Conservation (phyloP, 2,888 invertebrate genomes). For the Vannuccia rotundouncinata region DNA sequence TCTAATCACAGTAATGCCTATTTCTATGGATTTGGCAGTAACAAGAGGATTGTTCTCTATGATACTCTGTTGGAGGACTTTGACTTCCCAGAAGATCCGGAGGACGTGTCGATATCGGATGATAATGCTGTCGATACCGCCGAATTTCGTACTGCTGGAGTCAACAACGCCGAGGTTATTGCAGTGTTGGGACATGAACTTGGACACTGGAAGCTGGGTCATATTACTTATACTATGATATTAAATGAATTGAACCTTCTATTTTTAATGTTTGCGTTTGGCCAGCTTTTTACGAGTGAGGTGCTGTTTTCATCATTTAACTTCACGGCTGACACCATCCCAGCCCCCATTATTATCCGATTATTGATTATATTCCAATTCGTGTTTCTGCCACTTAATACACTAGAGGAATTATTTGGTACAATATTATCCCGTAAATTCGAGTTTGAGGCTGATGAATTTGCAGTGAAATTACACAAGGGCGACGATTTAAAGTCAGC, state of each 20-base stretch:
- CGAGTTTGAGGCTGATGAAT: constrained; percentile 89
- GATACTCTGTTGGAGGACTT: constrained; percentile 83
- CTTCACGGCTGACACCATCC: constrained; percentile 68
- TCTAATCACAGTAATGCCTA: constrained; percentile 97
- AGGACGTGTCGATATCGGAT: constrained; percentile 28
- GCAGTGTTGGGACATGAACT: constrained; percentile 92
- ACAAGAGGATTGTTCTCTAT: constrained; percentile 90
- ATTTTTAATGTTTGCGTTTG: constrained; percentile 64
- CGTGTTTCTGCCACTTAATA: too few relatives aligned
- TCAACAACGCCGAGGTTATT: constrained; percentile 80
- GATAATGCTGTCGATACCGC: constrained; percentile 48
- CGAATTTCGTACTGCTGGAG: constrained; percentile 70
- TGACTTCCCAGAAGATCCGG: constrained; percentile 44
- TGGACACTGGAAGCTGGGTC: constrained; percentile 90
- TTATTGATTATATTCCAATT: too few relatives aligned
- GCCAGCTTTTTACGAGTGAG: constrained; percentile 61
- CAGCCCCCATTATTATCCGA: too few relatives aligned
- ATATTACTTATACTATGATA: constrained; percentile 60
- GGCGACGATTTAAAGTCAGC: constrained; percentile 71
- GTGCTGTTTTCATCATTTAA: constrained; percentile 81
- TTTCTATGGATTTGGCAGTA: constrained; percentile 90
- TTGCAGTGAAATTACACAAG: constrained; percentile 73
- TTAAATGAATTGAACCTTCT: constrained; percentile 59
- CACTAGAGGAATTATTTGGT: too few relatives aligned
- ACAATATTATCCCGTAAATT: constrained; percentile 78